Conservation (phyloP, 2,888 invertebrate genomes). For the Limnephilus auricula region DNA sequence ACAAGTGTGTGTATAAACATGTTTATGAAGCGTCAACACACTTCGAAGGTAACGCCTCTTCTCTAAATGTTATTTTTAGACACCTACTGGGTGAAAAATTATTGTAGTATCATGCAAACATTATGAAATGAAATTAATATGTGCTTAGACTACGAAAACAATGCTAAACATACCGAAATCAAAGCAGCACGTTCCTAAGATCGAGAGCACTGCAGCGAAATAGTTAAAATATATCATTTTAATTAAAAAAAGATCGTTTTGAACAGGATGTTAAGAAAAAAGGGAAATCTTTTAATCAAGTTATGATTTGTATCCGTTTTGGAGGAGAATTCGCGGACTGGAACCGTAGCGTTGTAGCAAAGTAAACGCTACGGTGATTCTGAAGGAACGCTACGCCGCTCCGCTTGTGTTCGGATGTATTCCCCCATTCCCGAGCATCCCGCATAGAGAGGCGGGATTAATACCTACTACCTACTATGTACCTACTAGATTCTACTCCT, state of each 20-base stretch:
- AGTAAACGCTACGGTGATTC: conserved; percentile 21
- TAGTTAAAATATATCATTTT: conserved; percentile 17
- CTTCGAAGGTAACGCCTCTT: not conserved
- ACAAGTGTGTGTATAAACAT: not conserved
- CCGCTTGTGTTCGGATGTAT: conserved; percentile 31
- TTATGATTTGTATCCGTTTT: not conserved
- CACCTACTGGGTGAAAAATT: not conserved
- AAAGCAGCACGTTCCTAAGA: conserved; percentile 25
- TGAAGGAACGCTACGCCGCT: conserved; percentile 30
- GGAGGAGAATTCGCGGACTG: not conserved
- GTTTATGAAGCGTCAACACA: not conserved
- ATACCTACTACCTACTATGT: not conserved
- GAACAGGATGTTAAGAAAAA: not conserved
- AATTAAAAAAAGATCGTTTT: not conserved
- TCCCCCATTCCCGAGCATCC: conserved; percentile 22
- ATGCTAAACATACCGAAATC: conserved; percentile 28
- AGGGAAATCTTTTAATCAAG: not conserved
- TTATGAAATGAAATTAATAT: not conserved
- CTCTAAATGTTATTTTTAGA: not conserved
- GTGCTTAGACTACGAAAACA: not conserved
- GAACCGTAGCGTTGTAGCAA: conserved; percentile 8
- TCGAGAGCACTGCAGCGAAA: not conserved
- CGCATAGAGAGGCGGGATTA: not conserved
- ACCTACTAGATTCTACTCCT: not conserved
- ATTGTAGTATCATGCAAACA: not conserved